Conservation (phyloP, 1,140 invertebrate genomes). For the Drosophila triauraria region DNA sequence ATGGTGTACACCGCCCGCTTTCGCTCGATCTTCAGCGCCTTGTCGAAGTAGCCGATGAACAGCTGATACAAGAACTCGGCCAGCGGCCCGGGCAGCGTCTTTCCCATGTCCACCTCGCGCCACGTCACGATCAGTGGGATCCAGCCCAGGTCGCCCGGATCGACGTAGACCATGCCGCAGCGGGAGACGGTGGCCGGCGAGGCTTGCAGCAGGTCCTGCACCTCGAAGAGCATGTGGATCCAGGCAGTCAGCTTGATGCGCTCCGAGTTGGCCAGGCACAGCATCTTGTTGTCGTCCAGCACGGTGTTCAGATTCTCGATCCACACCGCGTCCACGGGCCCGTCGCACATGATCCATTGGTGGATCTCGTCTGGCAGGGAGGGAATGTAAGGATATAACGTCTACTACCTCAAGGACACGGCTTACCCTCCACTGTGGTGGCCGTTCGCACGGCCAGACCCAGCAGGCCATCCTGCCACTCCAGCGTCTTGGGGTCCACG, state of each 20-base stretch:
- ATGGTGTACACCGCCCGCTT: slow-evolving; percentile 89
- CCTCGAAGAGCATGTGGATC: slow-evolving; percentile 95
- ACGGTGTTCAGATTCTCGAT: slow-evolving; percentile 98
- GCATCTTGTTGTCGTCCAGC: slow-evolving; percentile 97
- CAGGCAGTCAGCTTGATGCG: slow-evolving; percentile 94
- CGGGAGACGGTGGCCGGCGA: slow-evolving; percentile 95
- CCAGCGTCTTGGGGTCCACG: slow-evolving; percentile 93
- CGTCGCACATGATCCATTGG: slow-evolving; percentile 95
- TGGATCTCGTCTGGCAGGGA: slow-evolving; percentile 87
- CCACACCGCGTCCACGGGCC: slow-evolving; percentile 97
- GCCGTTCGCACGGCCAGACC: slow-evolving; percentile 90
- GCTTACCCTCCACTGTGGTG: slow-evolving; percentile 87
- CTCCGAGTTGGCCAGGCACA: slow-evolving; percentile 94
- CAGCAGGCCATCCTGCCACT: slow-evolving; percentile 95
- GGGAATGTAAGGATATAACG: not conserved
- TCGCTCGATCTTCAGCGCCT: slow-evolving; percentile 88
- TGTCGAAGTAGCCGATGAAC: slow-evolving; percentile 88
- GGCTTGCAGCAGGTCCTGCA: slow-evolving; percentile 93
- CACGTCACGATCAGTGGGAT: slow-evolving; percentile 93
- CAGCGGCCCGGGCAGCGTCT: slow-evolving; percentile 86
- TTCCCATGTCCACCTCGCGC: slow-evolving; percentile 87
- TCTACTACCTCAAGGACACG: not conserved
- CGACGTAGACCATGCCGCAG: slow-evolving; percentile 96
- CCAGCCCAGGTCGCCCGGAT: slow-evolving; percentile 92
- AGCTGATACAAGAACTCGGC: slow-evolving; percentile 87